Conservation (phyloP, 2,113 vertebrate genomes). For the Callionymus lyra region DNA sequence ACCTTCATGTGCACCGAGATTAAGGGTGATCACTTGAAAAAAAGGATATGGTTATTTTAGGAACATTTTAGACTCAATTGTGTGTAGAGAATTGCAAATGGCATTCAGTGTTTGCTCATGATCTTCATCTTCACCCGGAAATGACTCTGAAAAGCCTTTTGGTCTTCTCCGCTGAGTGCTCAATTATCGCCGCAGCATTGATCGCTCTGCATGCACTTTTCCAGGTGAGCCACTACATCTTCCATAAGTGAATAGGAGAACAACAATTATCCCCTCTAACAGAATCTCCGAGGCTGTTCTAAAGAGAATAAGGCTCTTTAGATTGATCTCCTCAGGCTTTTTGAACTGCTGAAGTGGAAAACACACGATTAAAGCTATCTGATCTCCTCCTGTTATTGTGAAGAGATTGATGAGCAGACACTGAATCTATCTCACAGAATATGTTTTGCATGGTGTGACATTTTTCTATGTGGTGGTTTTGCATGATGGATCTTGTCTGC, state of each 20-base stretch:
- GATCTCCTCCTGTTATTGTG: too few relatives aligned
- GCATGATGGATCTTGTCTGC: too few relatives aligned
- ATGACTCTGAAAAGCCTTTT: slow-evolving; percentile 11
- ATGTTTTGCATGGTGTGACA: too few relatives aligned
- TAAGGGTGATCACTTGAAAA: too few relatives aligned
- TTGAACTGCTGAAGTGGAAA: slow-evolving; percentile 4
- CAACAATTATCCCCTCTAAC: slow-evolving; percentile 44
- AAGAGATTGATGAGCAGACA: slow-evolving; percentile 15
- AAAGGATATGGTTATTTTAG: too few relatives aligned
- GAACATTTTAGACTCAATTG: too few relatives aligned
- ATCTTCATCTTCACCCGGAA: slow-evolving; percentile 17
- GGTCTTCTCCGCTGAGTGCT: slow-evolving; percentile 39
- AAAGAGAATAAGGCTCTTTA: slow-evolving; percentile 24
- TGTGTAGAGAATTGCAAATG: too few relatives aligned
- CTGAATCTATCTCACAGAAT: too few relatives aligned
- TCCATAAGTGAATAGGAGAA: slow-evolving; percentile 16
- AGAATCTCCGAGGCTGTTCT: slow-evolving; percentile 35
- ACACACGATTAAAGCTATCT: too few relatives aligned
- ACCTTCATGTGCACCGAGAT: too few relatives aligned
- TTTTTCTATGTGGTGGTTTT: too few relatives aligned
- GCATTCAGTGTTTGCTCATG: neutral
- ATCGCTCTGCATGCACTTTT: slow-evolving; percentile 35
- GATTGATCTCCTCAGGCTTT: slow-evolving; percentile 41
- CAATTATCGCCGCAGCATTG: slow-evolving; percentile 43
- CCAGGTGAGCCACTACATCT: slow-evolving; percentile 35